phyloP scores from a whole-genome alignment of 2,113 vertebrate genomes.

The Agapornis roseicollis region DNA sequence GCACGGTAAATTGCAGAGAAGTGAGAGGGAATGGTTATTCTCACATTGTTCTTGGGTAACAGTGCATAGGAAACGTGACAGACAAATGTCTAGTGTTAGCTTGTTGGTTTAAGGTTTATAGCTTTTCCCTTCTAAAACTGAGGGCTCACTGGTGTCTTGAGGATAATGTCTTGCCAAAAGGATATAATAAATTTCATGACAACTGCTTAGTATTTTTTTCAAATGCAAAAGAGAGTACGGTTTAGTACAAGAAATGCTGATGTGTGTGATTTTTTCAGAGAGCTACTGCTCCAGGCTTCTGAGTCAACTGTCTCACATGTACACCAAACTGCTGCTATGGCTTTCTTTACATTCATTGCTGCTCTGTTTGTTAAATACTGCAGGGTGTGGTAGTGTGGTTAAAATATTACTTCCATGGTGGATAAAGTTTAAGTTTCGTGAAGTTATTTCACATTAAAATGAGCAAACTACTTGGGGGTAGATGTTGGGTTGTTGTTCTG shows the following conservation, averaged over 20 bases:
- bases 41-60: background rate
- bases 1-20: background rate
- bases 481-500: background rate
- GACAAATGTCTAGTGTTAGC: background rate
- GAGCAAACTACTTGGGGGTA: background rate
- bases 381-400: background rate
- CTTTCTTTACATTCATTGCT: background rate
- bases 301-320: background rate
- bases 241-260: conserved; percentile 21
- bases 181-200: background rate
- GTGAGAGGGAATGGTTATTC: background rate
- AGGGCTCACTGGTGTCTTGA: background rate
- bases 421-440: background rate
- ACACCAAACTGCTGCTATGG: background rate
- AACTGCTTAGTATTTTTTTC: background rate
- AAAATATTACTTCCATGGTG: background rate
- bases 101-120: background rate
- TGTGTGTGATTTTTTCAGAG: background rate
- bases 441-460: background rate
- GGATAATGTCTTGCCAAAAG: background rate
- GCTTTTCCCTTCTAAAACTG: background rate
- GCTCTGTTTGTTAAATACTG: background rate
- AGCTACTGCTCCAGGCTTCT: background rate
- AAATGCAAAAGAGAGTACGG: background rate
- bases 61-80: background rate